Percentiles rank a stretch among this genome's conserved stretches.
These are phyloP conservation scores for Brachyhypopomus gauderio DNA, from an alignment of 2,113 vertebrate genomes.

Conservation along the genomic window DNA sequence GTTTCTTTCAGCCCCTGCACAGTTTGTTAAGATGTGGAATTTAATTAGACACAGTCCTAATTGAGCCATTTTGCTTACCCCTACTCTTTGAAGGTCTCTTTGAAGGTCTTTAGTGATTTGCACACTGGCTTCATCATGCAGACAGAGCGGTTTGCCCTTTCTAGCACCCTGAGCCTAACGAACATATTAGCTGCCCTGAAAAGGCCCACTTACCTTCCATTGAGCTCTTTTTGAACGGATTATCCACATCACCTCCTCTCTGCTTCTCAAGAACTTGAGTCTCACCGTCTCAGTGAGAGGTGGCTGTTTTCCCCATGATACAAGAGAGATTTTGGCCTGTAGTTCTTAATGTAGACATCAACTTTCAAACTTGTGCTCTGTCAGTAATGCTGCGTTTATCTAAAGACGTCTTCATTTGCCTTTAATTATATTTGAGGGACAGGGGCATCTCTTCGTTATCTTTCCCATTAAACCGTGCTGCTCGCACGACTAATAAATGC, in stretches of 20 bases:
- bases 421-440: constrained; percentile 24
- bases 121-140: constrained; percentile 23
- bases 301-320: background rate
- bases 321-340: background rate
- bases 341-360: background rate
- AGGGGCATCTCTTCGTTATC: constrained; percentile 34
- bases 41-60: constrained; percentile 64
- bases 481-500: constrained; percentile 24
- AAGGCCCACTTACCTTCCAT: constrained; percentile 55
- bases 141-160: constrained; percentile 47
- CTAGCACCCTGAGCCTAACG: constrained; percentile 54
- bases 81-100: constrained; percentile 39
- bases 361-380: constrained; percentile 1
- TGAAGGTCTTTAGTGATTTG: constrained; percentile 57
- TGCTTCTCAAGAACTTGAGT: background rate
- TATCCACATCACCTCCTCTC: background rate
- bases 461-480: constrained; percentile 19
- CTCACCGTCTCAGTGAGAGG: background rate
- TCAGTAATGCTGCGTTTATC: constrained; percentile 24
- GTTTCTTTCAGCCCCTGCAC: constrained; percentile 17
- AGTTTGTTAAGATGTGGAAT: constrained; percentile 42
- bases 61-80: constrained; percentile 58
- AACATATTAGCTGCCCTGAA: constrained; percentile 63
- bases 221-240: constrained; percentile 22
- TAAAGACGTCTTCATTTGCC: constrained; percentile 12